phyloP scores from a whole-genome alignment of 2,888 invertebrate species.

The Drosophila infuscata region DNA sequence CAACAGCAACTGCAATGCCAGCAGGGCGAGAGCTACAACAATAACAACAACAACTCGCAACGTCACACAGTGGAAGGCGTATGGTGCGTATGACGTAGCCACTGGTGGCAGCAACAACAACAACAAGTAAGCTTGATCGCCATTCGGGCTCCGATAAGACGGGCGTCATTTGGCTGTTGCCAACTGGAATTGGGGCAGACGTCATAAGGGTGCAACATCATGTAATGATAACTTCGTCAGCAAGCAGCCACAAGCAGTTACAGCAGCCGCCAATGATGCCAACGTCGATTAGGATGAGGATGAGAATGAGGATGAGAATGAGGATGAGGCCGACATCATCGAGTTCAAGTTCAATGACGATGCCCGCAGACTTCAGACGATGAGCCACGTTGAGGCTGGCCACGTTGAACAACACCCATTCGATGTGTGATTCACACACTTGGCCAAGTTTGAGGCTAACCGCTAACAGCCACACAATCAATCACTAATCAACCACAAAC shows the following conservation, averaged over 20 bases:
- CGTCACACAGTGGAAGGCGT: not conserved
- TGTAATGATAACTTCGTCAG: no score
- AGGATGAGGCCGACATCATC: constrained; percentile 31
- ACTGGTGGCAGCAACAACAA: constrained; percentile 10
- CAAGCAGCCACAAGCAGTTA: not conserved
- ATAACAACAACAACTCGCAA: constrained; percentile 14
- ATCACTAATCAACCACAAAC: not conserved
- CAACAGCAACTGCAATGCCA: not conserved
- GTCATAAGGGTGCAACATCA: no score
- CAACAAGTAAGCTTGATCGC: constrained; percentile 26
- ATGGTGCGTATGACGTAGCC: not conserved
- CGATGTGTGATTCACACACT: not conserved
- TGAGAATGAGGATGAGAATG: constrained; percentile 9
- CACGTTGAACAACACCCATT: not conserved
- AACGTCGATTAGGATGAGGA: not conserved
- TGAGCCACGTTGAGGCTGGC: not conserved
- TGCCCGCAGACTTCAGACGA: constrained; percentile 1
- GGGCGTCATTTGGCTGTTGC: constrained; percentile 25
- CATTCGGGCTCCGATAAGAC: constrained; percentile 29
- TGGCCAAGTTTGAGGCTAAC: not conserved
- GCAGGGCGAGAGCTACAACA: not conserved
- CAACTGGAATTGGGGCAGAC: constrained; percentile 48
- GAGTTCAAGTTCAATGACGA: constrained; percentile 49
- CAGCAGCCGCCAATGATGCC: not conserved
- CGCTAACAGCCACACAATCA: not conserved